A percentile compares a stretch with the other conserved stretches of the same genome.
phyloP scores from a whole-genome alignment of 1,140 invertebrate species.

The Lethocerus indicus region DNA sequence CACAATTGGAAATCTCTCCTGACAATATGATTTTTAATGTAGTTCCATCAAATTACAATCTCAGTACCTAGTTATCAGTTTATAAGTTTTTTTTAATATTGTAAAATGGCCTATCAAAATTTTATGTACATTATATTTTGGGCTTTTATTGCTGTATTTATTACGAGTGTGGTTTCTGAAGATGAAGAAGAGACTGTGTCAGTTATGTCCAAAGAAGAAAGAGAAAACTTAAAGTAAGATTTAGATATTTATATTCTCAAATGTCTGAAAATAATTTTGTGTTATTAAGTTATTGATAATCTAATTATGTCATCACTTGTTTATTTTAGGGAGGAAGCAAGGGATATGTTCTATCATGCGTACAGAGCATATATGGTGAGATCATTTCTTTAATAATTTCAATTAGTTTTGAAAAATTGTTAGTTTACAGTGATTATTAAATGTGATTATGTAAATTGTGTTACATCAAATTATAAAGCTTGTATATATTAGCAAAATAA shows the following conservation, averaged over 20 bases:
- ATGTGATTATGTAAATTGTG: background rate
- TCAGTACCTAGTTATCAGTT: too few species aligned
- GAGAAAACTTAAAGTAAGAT: slow-evolving; percentile 31
- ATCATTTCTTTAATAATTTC: slow-evolving; percentile 3
- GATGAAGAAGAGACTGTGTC: slow-evolving; percentile 22
- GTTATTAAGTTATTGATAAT: slow-evolving; percentile 4
- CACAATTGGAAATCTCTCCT: too few species aligned
- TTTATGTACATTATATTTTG: background rate
- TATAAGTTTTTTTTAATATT: too few species aligned
- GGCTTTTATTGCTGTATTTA: background rate
- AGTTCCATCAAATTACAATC: too few species aligned
- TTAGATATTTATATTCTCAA: background rate
- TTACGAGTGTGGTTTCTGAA: background rate
- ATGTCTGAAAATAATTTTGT: too few species aligned
- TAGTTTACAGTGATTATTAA: background rate
- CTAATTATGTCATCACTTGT: background rate
- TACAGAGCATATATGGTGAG: slow-evolving; percentile 86
- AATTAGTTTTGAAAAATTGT: background rate
- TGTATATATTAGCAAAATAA: too few species aligned
- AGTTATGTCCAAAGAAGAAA: slow-evolving; percentile 37
- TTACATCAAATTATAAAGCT: too few species aligned
- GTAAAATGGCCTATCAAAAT: slow-evolving; percentile 4
- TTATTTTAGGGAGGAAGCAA: slow-evolving; percentile 56
- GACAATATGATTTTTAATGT: too few species aligned
- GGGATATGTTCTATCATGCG: slow-evolving; percentile 96